Evolutionary conservation across 1,140 invertebrate genomes (phyloP), one percentile per base, ranked within the genome.

Genomic region (Trachymyrmex cornetzi): DNA sequence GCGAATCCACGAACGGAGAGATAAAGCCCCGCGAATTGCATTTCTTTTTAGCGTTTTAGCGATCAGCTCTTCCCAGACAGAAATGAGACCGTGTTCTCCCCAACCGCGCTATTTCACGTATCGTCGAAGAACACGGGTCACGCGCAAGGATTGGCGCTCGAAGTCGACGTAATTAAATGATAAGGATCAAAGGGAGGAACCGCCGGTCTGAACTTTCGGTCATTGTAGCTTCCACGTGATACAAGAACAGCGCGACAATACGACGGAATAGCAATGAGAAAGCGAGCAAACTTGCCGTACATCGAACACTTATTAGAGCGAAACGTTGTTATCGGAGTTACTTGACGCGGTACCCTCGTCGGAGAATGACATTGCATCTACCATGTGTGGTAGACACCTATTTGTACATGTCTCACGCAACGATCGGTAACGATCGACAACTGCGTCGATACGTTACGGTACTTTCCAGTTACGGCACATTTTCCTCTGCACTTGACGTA

Each of bases 351-450:
- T 57, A 69, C 48, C 57, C 88, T 77, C 74, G 77, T 80, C 86
- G 88, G 48, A 59, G 71, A 87, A 89, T 87, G 79, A 89, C 74
- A 34, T 50, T 75, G 69, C 55, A 79, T 50, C 24, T 30, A 64
- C 61, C 50, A 50, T 67, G 63, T 67, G 85, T 71, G 77, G 61
- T 30, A 66, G 59, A 79, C 75, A 69, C 86, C 77, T 74, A 87
- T 89, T 77, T 77, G 67, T 63, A 71, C 57, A 53, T 30, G 67
- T 71, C 88, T 89, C 88, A 81, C 88, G 88, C 88, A 89, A 89
- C 75, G 63, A 85, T 69, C 74, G 53, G 50, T 71, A 81, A 86
- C 87, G 67, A 72, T 85, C 74, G 71, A 85, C 82, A 57, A 80
- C 81, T 59, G 77, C 77, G 66, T 77, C 66, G 50, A 85, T 85